Base-by-base conservation (phyloP, 2,888 invertebrate genomes). In the Eustalomyia histrio region DNA sequence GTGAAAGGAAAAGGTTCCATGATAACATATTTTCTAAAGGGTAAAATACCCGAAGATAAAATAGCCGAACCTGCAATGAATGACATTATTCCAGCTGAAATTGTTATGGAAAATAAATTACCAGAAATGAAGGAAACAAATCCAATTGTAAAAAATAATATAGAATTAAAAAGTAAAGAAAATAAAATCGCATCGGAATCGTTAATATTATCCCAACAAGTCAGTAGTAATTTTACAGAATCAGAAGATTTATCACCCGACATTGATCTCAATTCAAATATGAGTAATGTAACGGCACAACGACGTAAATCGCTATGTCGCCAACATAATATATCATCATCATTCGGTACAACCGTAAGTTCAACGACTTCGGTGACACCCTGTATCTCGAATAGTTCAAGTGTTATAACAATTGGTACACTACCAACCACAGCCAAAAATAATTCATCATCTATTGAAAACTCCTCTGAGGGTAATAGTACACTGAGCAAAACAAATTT, bases 1-100 rank as follows among this genome's bases (percentile, higher is more conserved):
- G 97, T 98, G 14, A 98, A 98, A 91, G 98, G 98, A 73, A 98
- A 98, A 90, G 98, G 97, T 18, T 95, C 96, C 84, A 98, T 98
- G 97, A 93, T 96, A 83, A 98, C 97, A 0, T 97, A 95, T 91
- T 97, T 97, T 79, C 87, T 91, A 2, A 89, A 90, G 71, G 88
- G 88, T 16, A 90, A 88, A 83, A 76, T 83, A 50, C 71, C 86
- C 10, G 80, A 76, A 65, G 47, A 80, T 18, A 76, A 78, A 35
- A 39, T 78, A 24, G 16, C 68, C 35, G 64, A 73, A 43, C 52
- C 61, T 7, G 35, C 47, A 2, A 21, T 16, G n/a, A 65, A 65
- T 18, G 52, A 55, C 17, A 21, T 47, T 1, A 52, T 60, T 33
- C 17, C 78, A 18, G 14, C 55, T 35, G 64, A 71, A 17, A 71